Evolutionary conservation across 2,888 invertebrate genomes (phyloP), one percentile per base, ranked within the genome.

Genomic region (Steinernema hermaphroditum): DNA sequence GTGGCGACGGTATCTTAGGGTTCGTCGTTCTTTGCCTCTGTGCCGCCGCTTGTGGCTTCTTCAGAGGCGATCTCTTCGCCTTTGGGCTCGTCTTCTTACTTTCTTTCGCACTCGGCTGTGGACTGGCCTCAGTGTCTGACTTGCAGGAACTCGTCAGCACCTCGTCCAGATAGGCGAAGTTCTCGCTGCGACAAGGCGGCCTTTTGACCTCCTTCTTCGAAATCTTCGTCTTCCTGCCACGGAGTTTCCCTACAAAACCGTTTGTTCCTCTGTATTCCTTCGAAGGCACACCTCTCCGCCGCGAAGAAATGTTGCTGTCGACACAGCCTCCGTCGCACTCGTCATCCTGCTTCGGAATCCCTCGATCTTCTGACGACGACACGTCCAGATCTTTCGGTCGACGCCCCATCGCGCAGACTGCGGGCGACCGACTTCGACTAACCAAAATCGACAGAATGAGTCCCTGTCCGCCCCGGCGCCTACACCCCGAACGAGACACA

Each of bases 161-260:
- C 62, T 62, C 62, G 62, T 62, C 62, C 62, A 62, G 27, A 34
- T 62, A 62, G 16, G 62, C 34, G 34, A 62, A 62, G 29, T 62
- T 62, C 12, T 62, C 32, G 62, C 62, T 62, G 14, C 32, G 27
- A 19, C 62, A 62, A 1, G 62, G 62, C 62, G 29, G 29, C 32
- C 62, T 27, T 12, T 32, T 16, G 16, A 27, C 12, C 27, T 16
- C 27, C 32, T 62, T 62, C 34, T 62, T 62, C 50, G 50, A 24
- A 19, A 22, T 50, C 19, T 62, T 62, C 50, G 22, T 19, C 50
- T 22, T 50, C 50, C 24, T 24, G n/a, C n/a, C n/a, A n/a, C n/a
- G n/a, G n/a, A n/a, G n/a, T n/a, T n/a, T n/a, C n/a, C n/a, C n/a
- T n/a, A n/a, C n/a, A n/a, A n/a, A n/a, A n/a, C n/a, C n/a, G n/a